A percentile compares a stretch with the other conserved stretches of the same genome.
phyloP scores from a whole-genome alignment of 2,888 invertebrate species.

The Eutolmus rufibarbis region DNA sequence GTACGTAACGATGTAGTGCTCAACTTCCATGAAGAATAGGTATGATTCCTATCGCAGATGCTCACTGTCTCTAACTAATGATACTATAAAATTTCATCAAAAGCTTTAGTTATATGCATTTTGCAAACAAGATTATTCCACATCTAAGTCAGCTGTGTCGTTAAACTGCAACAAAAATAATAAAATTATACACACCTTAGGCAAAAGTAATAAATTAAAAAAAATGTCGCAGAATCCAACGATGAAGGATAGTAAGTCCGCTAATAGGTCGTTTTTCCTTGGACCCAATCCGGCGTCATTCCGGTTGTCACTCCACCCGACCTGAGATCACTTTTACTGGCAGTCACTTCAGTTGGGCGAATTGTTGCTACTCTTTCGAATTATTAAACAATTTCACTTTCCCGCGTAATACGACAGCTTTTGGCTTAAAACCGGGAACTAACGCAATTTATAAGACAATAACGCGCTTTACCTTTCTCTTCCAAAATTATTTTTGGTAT shows the following conservation, averaged over 20 bases:
- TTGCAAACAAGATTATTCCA: no score
- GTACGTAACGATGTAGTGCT: no score
- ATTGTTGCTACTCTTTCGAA: not conserved
- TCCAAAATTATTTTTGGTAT: not conserved
- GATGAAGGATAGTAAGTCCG: not conserved
- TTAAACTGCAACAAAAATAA: not conserved
- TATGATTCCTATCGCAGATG: no score
- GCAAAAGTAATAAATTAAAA: not conserved
- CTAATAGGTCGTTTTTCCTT: not conserved
- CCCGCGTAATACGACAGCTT: not conserved
- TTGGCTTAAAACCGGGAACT: not conserved
- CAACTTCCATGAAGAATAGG: no score
- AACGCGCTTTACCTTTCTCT: not conserved
- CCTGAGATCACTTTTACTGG: not conserved
- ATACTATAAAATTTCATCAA: no score
- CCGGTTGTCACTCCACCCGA: not conserved
- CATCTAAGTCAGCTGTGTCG: no score
- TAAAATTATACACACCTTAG: not conserved
- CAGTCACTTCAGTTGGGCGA: not conserved
- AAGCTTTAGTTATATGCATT: no score
- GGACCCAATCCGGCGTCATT: not conserved
- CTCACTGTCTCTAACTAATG: no score
- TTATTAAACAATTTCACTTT: not conserved
- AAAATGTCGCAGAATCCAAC: not conserved
- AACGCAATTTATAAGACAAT: not conserved